phyloP scores from a whole-genome alignment of 2,888 invertebrate genomes.

The Dinocampus coccinellae region DNA sequence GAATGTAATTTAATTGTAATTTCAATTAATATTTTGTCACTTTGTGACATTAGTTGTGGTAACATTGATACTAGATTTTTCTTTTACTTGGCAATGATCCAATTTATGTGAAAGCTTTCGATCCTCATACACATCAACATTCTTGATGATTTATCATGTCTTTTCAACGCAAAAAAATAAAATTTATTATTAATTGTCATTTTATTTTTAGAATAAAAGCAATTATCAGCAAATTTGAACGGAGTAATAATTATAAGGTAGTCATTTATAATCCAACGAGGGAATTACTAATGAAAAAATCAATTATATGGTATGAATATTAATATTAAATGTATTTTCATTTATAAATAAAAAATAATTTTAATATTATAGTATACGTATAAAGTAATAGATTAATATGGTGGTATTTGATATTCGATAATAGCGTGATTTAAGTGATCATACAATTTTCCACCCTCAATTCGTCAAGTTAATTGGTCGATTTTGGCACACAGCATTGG shows the following conservation, averaged over 20 bases:
- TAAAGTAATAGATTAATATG: neutral
- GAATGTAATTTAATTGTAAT: no score
- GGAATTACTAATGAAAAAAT: slow-evolving; percentile 59
- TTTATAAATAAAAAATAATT: neutral
- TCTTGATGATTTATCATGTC: slow-evolving; percentile 34
- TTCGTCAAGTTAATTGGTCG: slow-evolving; percentile 54
- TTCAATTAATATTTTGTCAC: slow-evolving; percentile 38
- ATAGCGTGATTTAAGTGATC: neutral
- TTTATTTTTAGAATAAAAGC: slow-evolving; percentile 52
- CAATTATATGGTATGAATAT: slow-evolving; percentile 59
- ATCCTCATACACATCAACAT: neutral
- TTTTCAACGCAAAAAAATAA: slow-evolving; percentile 25
- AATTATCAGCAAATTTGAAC: slow-evolving; percentile 60
- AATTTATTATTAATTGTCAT: slow-evolving; percentile 11
- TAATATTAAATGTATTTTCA: slow-evolving; percentile 17
- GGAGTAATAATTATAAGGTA: slow-evolving; percentile 61
- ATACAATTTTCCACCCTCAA: slow-evolving; percentile 29
- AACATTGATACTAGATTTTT: slow-evolving; percentile 47
- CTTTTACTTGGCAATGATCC: slow-evolving; percentile 47
- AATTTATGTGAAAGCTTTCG: slow-evolving; percentile 9
- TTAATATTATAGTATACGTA: neutral
- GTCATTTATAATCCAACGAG: slow-evolving; percentile 64
- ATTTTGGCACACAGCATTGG: slow-evolving; percentile 31
- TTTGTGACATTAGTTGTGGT: slow-evolving; percentile 26
- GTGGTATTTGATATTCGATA: neutral